Conservation (phyloP, 2,797 vertebrate genomes). For the Australoheros facetus region DNA sequence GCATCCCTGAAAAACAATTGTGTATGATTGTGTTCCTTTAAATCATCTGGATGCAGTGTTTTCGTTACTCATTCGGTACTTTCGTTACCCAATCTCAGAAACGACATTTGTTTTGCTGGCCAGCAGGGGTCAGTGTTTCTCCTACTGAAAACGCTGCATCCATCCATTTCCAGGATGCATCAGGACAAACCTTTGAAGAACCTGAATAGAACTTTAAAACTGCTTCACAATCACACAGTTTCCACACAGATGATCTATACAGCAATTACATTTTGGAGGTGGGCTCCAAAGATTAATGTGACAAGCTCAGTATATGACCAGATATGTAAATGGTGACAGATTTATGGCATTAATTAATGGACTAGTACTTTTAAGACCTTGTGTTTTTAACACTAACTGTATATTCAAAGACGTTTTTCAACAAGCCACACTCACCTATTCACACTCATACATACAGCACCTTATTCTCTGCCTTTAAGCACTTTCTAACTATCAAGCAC, state of each 20-base stretch:
- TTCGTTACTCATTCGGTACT: background rate
- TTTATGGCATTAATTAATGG: background rate
- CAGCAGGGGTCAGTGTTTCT: background rate
- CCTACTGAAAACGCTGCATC: background rate
- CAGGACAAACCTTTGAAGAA: rapidly evolving
- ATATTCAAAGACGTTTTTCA: rapidly evolving
- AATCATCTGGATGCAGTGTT: background rate
- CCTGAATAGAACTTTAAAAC: background rate
- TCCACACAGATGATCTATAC: background rate
- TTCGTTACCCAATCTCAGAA: background rate
- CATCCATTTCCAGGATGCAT: background rate
- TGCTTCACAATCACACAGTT: background rate
- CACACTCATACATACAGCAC: background rate
- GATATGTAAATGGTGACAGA: background rate
- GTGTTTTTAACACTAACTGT: background rate
- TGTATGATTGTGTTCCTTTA: background rate
- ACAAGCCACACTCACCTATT: no score
- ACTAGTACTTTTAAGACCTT: background rate
- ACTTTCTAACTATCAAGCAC: background rate
- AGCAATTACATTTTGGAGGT: rapidly evolving
- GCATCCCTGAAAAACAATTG: no score
- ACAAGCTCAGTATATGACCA: background rate
- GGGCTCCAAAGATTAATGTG: background rate
- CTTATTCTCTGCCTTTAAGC: background rate
- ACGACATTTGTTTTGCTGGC: background rate